These are phyloP conservation scores for Leptonema lineaticorne DNA, from an alignment of 1,140 invertebrate species.

Conservation along the genomic window DNA sequence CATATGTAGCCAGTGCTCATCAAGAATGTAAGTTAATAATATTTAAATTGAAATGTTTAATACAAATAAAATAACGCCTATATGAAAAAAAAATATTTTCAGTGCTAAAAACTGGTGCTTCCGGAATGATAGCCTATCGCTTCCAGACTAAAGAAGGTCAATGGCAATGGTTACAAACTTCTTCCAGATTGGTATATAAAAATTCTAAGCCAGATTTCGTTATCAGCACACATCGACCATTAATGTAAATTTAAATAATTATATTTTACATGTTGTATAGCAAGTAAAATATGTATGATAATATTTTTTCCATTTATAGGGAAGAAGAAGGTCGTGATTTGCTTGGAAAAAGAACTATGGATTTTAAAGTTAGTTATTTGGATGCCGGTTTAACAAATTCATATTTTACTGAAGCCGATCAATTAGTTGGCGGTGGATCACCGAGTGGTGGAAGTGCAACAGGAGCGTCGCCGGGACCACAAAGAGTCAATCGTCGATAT, in stretches of 20 bases:
- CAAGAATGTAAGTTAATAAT: slow-evolving; percentile 86
- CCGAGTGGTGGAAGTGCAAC: slow-evolving; percentile 40
- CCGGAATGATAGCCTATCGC: slow-evolving; percentile 97
- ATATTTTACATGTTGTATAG: background rate
- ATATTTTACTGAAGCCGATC: slow-evolving; percentile 85
- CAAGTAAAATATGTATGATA: too few species aligned
- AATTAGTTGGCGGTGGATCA: slow-evolving; percentile 63
- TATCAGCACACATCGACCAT: slow-evolving; percentile 94
- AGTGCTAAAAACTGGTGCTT: slow-evolving; percentile 98
- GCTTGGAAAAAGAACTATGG: slow-evolving; percentile 95
- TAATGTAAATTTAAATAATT: slow-evolving; percentile 75
- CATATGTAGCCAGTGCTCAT: slow-evolving; percentile 97
- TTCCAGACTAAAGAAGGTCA: slow-evolving; percentile 90
- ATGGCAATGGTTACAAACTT: slow-evolving; percentile 99
- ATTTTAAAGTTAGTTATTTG: slow-evolving; percentile 97
- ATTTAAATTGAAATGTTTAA: background rate
- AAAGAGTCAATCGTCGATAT: slow-evolving; percentile 81
- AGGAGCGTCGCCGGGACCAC: slow-evolving; percentile 59
- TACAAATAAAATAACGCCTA: background rate
- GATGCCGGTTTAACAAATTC: slow-evolving; percentile 88
- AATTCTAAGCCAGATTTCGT: slow-evolving; percentile 99
- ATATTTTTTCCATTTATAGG: slow-evolving; percentile 58
- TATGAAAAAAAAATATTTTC: slow-evolving; percentile 44
- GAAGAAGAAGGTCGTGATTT: slow-evolving; percentile 97
- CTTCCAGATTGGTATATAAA: slow-evolving; percentile 95